Conservation (phyloP, 2,888 invertebrate genomes). For the Agriotes lineatus region DNA sequence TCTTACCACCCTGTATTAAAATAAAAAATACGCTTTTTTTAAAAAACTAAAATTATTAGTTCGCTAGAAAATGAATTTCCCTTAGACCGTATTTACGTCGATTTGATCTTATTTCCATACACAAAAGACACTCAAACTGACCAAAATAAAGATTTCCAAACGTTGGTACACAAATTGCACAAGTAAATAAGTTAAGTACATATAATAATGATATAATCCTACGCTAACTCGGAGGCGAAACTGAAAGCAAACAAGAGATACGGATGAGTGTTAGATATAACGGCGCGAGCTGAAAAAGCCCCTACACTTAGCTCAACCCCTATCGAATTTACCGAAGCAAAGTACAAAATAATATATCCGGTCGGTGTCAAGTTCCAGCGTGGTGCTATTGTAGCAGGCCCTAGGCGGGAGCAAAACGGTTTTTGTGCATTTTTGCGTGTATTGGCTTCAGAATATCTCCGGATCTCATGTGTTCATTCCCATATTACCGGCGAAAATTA, state of each 20-base stretch:
- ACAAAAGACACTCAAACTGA: too few species aligned
- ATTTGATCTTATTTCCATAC: too few species aligned
- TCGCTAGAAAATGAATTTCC: too few species aligned
- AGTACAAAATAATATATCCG: conserved; percentile 50
- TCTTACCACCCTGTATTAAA: too few species aligned
- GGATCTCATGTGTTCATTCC: conserved; percentile 51
- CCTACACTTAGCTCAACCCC: conserved; percentile 31
- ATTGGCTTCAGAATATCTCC: conserved; percentile 45
- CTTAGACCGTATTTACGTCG: too few species aligned
- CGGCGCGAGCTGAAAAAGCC: conserved; percentile 22
- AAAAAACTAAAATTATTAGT: too few species aligned
- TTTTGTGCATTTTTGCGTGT: conserved; percentile 47
- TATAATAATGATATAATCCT: too few species aligned
- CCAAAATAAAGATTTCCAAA: too few species aligned
- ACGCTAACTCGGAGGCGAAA: background rate
- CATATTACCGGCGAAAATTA: conserved; percentile 47
- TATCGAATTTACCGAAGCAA: conserved; percentile 42
- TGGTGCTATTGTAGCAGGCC: conserved; percentile 44
- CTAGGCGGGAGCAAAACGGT: conserved; percentile 30
- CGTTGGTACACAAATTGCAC: too few species aligned
- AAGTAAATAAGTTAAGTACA: too few species aligned
- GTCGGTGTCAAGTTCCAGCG: conserved; percentile 49
- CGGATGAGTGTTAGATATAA: conserved; percentile 14
- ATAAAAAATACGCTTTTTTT: too few species aligned
- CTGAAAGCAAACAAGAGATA: conserved; percentile 34